Conservation (phyloP, 2,797 vertebrate genomes). For the Acrocephalus scirpaceus region DNA sequence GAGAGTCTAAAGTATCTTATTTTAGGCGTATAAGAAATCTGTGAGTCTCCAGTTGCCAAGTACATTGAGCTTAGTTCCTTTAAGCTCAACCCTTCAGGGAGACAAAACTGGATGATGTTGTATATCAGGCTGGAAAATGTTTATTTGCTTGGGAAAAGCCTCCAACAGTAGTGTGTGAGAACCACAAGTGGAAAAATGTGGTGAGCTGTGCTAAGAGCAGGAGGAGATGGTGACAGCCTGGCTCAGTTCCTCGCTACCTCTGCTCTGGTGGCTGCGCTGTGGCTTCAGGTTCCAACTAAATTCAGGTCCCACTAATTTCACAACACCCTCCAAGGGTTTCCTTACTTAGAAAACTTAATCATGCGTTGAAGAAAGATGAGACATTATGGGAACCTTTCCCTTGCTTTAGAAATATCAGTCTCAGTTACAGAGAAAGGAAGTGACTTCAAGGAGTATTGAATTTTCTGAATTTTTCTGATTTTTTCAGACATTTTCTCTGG, state of each 20-base stretch:
- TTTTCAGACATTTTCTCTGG: neutral
- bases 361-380: neutral
- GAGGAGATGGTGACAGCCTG: neutral
- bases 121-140: neutral
- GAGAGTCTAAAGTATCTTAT: neutral
- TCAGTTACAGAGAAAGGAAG: neutral
- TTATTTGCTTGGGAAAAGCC: neutral
- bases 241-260: neutral
- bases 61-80: neutral
- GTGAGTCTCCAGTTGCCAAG: neutral
- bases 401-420: neutral
- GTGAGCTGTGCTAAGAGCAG: neutral
- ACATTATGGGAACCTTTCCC: neutral
- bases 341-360: neutral
- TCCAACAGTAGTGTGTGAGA: neutral
- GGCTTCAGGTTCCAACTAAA: neutral
- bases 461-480: neutral
- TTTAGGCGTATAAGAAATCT: neutral
- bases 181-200: neutral
- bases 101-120: neutral
- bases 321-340: neutral
- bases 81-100: neutral
- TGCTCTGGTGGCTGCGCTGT: neutral
- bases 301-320: neutral
- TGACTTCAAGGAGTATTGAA: neutral